Evolutionary conservation across 2,113 vertebrate species (phyloP), one percentile per base, ranked within the genome.

Genomic region (Thinocorus orbignyianus): DNA sequence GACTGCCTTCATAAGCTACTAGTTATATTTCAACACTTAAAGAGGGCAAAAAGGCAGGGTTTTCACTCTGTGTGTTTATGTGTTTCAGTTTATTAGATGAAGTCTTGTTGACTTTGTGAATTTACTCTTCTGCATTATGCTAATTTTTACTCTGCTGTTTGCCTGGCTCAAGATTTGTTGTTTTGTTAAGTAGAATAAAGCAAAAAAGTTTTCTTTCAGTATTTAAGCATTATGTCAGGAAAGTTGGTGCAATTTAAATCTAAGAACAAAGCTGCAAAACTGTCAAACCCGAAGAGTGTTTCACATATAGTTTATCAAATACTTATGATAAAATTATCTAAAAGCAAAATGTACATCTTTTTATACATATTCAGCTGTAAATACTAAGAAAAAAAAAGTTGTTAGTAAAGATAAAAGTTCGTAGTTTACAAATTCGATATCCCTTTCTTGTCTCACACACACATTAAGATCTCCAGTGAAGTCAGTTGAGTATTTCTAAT

Each of bases 1-100:
- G 1, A 52, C n/a, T 46, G 4, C 20, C 41, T 71, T 74, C 3
- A 2, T n/a, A 64, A 60, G 3, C 1, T 24, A 5, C 17, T 42
- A 68, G 11, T 22, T 51, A 23, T 37, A 51, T 18, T 83, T n/a
- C 22, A 74, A 15, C 15, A 41, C 15, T 80, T 11, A 60, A 9
- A 68, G 5, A 35, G 7, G 57, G 10, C 7, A 92, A 60, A 71
- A 82, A 31, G 5, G 7, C 10, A 76, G n/a, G 2, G 15, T n/a
- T 65, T 81, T 14, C 10, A 44, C 17, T 61, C 5, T 55, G 12
- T 42, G 37, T 60, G 17, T 35, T 17, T 69, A 10, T 69, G 13
- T 28, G 19, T 70, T 51, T 80, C 37, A 90, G 23, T 5, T 71
- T 62, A 39, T 2, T 82, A 57, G 46, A 66, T 49, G 37, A 82